phyloP scores from a whole-genome alignment of 2,797 vertebrate species.

The Enteromius mattozi region DNA sequence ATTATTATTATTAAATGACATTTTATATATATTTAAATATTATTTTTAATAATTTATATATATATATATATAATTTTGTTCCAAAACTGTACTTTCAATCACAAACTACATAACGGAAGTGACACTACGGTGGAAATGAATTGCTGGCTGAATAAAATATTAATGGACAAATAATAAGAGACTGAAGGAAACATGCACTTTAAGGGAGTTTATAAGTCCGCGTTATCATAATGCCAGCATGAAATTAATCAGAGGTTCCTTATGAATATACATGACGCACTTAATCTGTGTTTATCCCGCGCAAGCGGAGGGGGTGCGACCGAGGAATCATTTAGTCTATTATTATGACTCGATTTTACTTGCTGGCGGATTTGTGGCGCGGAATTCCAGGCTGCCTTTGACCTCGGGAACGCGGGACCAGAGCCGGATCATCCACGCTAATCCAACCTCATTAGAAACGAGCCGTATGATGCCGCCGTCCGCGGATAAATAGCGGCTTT shows the following conservation, averaged over 20 bases:
- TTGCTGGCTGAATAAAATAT: not conserved
- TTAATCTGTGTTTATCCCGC: slow-evolving; percentile 58
- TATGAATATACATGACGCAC: slow-evolving; percentile 16
- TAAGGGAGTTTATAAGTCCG: not conserved
- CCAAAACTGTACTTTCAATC: not conserved
- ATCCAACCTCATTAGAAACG: slow-evolving; percentile 86
- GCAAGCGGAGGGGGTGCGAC: not conserved
- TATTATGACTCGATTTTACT: slow-evolving; percentile 63
- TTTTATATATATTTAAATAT: too few relatives aligned
- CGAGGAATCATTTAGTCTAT: slow-evolving; percentile 57
- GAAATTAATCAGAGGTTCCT: slow-evolving; percentile 13
- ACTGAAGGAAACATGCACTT: not conserved
- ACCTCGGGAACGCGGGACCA: slow-evolving; percentile 68
- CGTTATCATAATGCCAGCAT: slow-evolving; percentile 52
- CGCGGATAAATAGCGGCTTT: slow-evolving; percentile 72
- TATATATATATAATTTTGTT: not conserved
- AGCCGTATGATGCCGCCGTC: slow-evolving; percentile 82
- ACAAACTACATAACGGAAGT: not conserved
- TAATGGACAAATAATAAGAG: not conserved
- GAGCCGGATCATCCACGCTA: slow-evolving; percentile 86
- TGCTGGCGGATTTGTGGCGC: slow-evolving; percentile 61
- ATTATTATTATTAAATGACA: too few relatives aligned
- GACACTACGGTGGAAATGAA: not conserved
- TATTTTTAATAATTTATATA: too few relatives aligned
- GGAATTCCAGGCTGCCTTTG: slow-evolving; percentile 66